Conservation (phyloP, 2,888 invertebrate genomes). For the Andrena marginata region DNA sequence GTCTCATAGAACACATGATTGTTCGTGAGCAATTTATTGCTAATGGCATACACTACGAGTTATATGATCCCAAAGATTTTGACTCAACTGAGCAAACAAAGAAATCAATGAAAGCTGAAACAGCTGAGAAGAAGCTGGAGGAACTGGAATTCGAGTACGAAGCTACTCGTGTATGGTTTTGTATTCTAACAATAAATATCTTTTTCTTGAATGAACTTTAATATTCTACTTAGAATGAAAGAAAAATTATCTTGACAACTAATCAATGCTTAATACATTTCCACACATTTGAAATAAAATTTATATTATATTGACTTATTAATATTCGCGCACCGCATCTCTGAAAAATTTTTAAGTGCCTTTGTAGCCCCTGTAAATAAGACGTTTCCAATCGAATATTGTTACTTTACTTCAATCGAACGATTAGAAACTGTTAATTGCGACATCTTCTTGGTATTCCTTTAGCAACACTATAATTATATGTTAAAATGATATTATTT, state of each 20-base stretch:
- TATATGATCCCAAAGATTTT: conserved; percentile 84
- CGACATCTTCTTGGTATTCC: too few relatives aligned
- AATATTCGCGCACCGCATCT: too few relatives aligned
- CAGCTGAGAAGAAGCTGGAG: background rate
- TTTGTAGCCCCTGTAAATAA: too few relatives aligned
- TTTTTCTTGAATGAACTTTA: background rate
- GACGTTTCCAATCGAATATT: too few relatives aligned
- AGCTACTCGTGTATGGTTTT: background rate
- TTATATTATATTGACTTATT: too few relatives aligned
- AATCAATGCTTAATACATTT: too few relatives aligned
- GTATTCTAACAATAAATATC: background rate
- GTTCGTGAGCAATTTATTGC: conserved; percentile 83
- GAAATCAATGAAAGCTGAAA: background rate
- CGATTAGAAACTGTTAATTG: too few relatives aligned
- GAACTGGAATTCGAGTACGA: conserved; percentile 18
- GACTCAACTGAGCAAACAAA: too few relatives aligned
- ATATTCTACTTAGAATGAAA: background rate
- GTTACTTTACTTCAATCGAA: too few relatives aligned
- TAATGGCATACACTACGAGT: conserved; percentile 84
- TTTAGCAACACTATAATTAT: background rate
- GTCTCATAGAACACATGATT: conserved; percentile 87
- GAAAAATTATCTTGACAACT: background rate
- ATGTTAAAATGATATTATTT: background rate
- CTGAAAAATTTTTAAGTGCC: too few relatives aligned
- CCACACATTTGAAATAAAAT: too few relatives aligned